phyloP scores from a whole-genome alignment of 2,113 vertebrate genomes.

The Equus quagga region DNA sequence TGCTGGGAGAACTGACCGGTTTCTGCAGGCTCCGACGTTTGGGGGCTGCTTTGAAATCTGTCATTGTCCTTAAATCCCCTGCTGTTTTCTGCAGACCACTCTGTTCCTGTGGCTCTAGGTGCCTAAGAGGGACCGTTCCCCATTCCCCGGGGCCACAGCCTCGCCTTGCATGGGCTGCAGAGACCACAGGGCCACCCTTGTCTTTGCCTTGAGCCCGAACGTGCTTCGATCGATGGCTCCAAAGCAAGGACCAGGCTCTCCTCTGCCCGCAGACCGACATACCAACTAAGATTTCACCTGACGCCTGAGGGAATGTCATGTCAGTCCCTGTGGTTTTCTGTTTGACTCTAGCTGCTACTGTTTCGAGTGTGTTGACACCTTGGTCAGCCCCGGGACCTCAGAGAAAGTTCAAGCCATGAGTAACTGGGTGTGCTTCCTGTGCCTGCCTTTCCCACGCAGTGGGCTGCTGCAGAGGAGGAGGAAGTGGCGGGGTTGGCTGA shows the following conservation, averaged over 20 bases:
- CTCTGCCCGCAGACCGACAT: background rate
- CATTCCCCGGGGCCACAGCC: background rate
- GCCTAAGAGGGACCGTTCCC: background rate
- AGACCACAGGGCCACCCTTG: no score
- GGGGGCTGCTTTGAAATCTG: background rate
- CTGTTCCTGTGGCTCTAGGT: background rate
- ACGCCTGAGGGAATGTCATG: fast-evolving
- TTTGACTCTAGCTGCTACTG: conserved; percentile 66
- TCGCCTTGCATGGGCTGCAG: background rate
- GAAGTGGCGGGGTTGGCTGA: conserved; percentile 55
- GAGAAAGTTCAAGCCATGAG: conserved; percentile 3
- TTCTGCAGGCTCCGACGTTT: background rate
- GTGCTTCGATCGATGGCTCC: no score
- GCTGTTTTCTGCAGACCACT: no score
- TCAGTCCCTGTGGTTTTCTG: background rate
- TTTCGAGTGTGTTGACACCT: conserved; percentile 60
- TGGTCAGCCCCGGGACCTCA: conserved; percentile 61
- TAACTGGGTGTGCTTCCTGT: conserved; percentile 69
- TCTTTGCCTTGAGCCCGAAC: no score
- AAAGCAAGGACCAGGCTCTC: background rate
- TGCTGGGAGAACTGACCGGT: background rate
- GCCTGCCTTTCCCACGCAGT: background rate
- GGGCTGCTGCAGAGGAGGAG: conserved; percentile 46
- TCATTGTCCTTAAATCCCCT: background rate
- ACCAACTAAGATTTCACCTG: fast-evolving